Percentiles rank a stretch among this genome's conserved stretches.
Conservation (phyloP, 2,888 invertebrate genomes). For the Candidula unifasciata region DNA sequence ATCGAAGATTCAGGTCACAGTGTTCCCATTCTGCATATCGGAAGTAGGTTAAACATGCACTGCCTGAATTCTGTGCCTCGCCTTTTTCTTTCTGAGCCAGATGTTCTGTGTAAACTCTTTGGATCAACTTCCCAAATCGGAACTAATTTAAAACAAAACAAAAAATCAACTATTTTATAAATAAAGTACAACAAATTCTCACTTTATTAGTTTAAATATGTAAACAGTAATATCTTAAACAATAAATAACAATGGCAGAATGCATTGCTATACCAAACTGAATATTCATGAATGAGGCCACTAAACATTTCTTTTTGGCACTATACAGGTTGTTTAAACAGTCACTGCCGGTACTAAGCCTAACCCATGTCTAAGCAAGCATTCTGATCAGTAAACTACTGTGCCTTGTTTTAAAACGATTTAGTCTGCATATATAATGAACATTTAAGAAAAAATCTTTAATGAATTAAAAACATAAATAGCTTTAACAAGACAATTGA, state of each 20-base stretch:
- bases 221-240: not conserved
- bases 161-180: not conserved
- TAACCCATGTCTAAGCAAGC: too few relatives aligned
- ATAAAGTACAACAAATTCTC: not conserved
- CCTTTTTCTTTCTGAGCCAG: constrained; percentile 43
- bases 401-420: too few relatives aligned
- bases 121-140: constrained; percentile 59
- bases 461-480: too few relatives aligned
- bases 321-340: too few relatives aligned
- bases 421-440: too few relatives aligned
- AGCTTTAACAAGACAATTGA: too few relatives aligned
- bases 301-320: too few relatives aligned
- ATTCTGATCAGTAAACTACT: too few relatives aligned
- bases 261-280: too few relatives aligned
- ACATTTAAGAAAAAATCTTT: too few relatives aligned
- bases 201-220: not conserved
- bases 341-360: too few relatives aligned
- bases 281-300: too few relatives aligned
- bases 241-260: not conserved
- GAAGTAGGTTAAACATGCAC: constrained; percentile 37
- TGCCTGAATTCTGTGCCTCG: constrained; percentile 35
- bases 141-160: constrained; percentile 56
- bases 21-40: constrained; percentile 63
- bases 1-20: constrained; percentile 64
- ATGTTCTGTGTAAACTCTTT: constrained; percentile 56